Evolutionary conservation across 1,140 invertebrate species (phyloP).

Genomic region (Belonocnema kinseyi): DNA sequence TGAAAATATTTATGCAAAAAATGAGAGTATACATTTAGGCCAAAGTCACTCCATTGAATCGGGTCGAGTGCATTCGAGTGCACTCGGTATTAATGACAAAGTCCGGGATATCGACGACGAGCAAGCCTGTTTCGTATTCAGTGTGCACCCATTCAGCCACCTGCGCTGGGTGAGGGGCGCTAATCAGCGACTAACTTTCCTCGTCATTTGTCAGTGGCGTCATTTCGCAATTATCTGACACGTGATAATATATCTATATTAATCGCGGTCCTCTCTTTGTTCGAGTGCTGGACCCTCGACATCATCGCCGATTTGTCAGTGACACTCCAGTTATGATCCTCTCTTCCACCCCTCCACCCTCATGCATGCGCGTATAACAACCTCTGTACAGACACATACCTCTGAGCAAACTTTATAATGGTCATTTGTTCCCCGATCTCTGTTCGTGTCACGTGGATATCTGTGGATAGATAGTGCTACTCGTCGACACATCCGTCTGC

Average conservation of each 20-base stretch:
- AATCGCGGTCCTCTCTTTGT: slow-evolving; percentile 36
- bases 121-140: slow-evolving; percentile 12
- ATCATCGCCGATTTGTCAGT: slow-evolving; percentile 29
- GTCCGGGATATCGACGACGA: slow-evolving; percentile 16
- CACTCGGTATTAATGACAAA: slow-evolving; percentile 10
- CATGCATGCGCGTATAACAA: slow-evolving; percentile 27
- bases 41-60: slow-evolving; percentile 5
- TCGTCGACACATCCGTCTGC: slow-evolving; percentile 27
- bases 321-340: slow-evolving; percentile 27
- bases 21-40: neutral
- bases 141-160: slow-evolving; percentile 12
- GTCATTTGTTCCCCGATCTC: slow-evolving; percentile 30
- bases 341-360: neutral
- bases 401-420: slow-evolving; percentile 31
- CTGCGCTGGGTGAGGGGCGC: slow-evolving; percentile 9
- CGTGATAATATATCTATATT: slow-evolving; percentile 43
- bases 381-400: slow-evolving; percentile 21
- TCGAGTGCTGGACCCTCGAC: slow-evolving; percentile 24
- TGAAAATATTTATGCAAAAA: neutral
- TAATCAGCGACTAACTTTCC: slow-evolving; percentile 29
- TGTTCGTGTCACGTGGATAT: slow-evolving; percentile 29
- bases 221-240: slow-evolving; percentile 41
- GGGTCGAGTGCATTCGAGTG: neutral
- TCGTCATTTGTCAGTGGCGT: slow-evolving; percentile 39
- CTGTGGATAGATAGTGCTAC: slow-evolving; percentile 19